These are phyloP conservation scores for Steinernema carpocapsae DNA, from an alignment of 2,888 invertebrate species.

Conservation along the genomic window DNA sequence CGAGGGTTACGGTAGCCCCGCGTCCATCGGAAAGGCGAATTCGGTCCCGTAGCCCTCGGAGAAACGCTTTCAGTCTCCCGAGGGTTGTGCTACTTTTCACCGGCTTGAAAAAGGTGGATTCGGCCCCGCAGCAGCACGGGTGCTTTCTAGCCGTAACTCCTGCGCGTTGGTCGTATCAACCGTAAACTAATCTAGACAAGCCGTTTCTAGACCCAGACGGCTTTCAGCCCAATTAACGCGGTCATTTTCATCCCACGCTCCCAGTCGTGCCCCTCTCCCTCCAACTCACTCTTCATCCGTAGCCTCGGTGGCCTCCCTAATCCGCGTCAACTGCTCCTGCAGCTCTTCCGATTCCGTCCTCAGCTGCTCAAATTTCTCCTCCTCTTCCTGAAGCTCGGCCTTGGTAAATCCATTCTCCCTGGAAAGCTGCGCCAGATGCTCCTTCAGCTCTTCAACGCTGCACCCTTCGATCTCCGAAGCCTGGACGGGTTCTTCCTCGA, in stretches of 20 bases:
- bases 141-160: no score
- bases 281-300: background rate
- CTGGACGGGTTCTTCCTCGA: background rate
- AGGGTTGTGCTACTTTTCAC: no score
- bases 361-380: slow-evolving; percentile 21
- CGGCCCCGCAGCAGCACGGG: no score
- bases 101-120: no score
- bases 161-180: no score
- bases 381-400: slow-evolving; percentile 40
- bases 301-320: background rate
- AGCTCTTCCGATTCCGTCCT: slow-evolving; percentile 35
- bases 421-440: background rate
- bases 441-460: slow-evolving; percentile 11
- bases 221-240: no score
- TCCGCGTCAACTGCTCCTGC: slow-evolving; percentile 24
- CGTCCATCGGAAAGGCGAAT: no score
- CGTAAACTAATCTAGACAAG: background rate
- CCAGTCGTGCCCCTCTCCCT: background rate
- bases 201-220: no score
- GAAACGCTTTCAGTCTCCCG: no score
- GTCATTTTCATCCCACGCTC: no score
- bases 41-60: no score
- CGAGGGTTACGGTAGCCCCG: no score
- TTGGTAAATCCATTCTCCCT: slow-evolving; percentile 17
- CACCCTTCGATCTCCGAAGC: background rate